Evolutionary conservation across 2,888 invertebrate genomes (phyloP).

Genomic region (Patella depressa): DNA sequence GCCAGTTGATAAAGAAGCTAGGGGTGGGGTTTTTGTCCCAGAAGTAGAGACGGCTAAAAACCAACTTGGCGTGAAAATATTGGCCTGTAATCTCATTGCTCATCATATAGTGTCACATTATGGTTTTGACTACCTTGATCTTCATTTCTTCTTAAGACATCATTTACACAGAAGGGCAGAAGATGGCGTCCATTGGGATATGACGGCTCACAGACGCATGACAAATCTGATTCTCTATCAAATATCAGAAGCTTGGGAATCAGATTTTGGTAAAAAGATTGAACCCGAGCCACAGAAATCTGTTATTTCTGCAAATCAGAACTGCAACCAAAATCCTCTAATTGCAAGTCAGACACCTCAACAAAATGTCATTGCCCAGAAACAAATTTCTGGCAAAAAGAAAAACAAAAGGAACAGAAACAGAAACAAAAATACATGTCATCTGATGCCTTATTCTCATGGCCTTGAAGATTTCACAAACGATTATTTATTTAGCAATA

Average conservation of each 20-base stretch:
- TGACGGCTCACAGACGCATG: slow-evolving; percentile 72
- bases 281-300: background rate
- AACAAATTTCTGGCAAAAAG: too few species aligned
- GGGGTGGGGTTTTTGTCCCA: slow-evolving; percentile 73
- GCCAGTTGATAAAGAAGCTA: slow-evolving; percentile 71
- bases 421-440: too few species aligned
- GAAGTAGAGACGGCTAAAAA: slow-evolving; percentile 72
- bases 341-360: too few species aligned
- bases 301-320: background rate
- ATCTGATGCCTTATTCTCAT: too few species aligned
- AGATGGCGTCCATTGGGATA: slow-evolving; percentile 75
- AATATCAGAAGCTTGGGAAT: slow-evolving; percentile 78
- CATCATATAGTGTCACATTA: slow-evolving; percentile 52
- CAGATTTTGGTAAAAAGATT: slow-evolving; percentile 18
- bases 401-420: too few species aligned
- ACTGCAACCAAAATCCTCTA: background rate
- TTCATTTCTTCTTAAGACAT: slow-evolving; percentile 73
- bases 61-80: slow-evolving; percentile 72
- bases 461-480: too few species aligned
- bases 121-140: slow-evolving; percentile 73
- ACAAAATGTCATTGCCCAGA: too few species aligned
- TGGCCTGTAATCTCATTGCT: slow-evolving; percentile 74
- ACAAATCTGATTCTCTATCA: slow-evolving; percentile 74
- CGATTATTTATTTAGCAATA: too few species aligned
- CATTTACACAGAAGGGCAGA: slow-evolving; percentile 70